Evolutionary conservation across 2,797 vertebrate genomes (phyloP), one percentile per base, ranked within the genome.

Genomic region (Hyperoplus lanceolatus): DNA sequence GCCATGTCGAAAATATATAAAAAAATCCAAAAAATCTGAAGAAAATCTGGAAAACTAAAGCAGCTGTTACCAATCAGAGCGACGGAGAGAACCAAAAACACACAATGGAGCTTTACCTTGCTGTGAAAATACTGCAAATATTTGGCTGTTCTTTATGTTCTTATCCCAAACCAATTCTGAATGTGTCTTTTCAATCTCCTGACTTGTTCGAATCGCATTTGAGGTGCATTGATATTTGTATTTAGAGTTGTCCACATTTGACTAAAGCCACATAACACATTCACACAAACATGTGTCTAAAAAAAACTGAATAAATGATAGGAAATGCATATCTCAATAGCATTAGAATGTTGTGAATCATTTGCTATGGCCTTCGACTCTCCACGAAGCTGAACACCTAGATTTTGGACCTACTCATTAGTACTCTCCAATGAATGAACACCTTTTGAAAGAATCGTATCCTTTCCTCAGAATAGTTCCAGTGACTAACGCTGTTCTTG

Each of bases 81-180:
- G 12, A 41, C 14, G 62, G 55, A 39, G n/a, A 77, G 14, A 65
- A 11, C 66, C 51, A 1, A 10, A 9, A 9, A 62, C 55, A 69
- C 11, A 55, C 54, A 29, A 73, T 70, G 62, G 68, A 68, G 58
- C 13, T 63, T 63, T 75, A 48, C 53, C 21, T 49, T 65, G 54
- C 38, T 0, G 2, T 43, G 66, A 2, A 29, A 65, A 76, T 45
- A 4, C 59, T 55, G 18, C 64, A 67, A 61, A 45, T 50, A 77
- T 15, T n/a, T 53, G 18, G 57, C 57, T 8, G 6, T 69, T 77
- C 29, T 54, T 73, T 48, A 61, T 50, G 51, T 63, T 72, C 21
- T 14, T 18, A 67, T 53, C 21, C 11, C 13, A n/a, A 62, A 62
- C 59, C 51, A 67, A 3, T 6, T 55, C 63, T 59, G 45, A 50